Base-by-base conservation (phyloP, 2,888 invertebrate species). In the Lycaena phlaeas region DNA sequence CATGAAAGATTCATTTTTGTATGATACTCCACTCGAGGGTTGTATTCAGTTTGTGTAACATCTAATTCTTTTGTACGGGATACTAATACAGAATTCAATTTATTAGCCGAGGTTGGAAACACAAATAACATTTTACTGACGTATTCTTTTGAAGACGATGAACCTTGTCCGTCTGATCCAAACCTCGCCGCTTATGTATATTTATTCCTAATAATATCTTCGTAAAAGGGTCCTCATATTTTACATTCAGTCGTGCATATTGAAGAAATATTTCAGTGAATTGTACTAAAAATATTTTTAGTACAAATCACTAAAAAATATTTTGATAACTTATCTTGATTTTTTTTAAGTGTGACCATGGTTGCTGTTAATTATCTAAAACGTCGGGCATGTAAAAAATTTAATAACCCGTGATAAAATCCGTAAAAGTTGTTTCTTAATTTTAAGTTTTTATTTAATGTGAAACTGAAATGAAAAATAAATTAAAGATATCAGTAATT, bases 171-270 rank as follows among this genome's bases (percentile, higher is more conserved):
- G 59, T 61, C 63, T 69, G 69, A 69, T 73, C 70, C 68, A 69
- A 76, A 75, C 72, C 49, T 54, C 42, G 53, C 62, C 74, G 74
- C 79, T 78, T 69, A 76, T 76, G 71, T 78, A 73, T 75, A 72
- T 75, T 77, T 75, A 75, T 72, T 74, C 61, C 60, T 61, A 64
- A 69, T 72, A 74, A 71, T 71, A 75, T 75, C 72, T 68, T 68
- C 67, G 72, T 73, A 69, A 64, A 63, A 64, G 63, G 64, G 57
- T 60, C 62, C 67, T 68, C 68, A 68, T 69, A 75, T 72, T 63
- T 34, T 34, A 64, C 66, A 66, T 67, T 71, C 73, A 74, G 77
- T 75, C 70, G 70, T 73, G 76, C 76, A 77, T 77, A 79, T 81
- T 72, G 72, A 65, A 68, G 64, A 63, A 72, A 69, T 72, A 68